Percentiles rank a stretch among this genome's conserved stretches.
Conservation (phyloP, 2,888 invertebrate species). For the Lochmaea crataegi region DNA sequence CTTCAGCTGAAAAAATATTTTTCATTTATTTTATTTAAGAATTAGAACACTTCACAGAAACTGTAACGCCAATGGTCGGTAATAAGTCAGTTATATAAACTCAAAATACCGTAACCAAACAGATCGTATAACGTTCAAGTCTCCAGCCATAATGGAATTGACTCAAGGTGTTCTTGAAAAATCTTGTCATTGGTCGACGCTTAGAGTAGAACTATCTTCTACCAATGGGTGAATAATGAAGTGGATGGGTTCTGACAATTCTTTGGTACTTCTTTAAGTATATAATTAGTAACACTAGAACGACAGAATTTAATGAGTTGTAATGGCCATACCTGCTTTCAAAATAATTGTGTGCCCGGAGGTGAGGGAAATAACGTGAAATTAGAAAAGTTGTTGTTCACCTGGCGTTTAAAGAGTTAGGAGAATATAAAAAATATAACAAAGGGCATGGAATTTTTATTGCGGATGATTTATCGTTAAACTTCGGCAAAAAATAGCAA, state of each 20-base stretch:
- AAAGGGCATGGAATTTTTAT: background rate
- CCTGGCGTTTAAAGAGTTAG: slow-evolving; percentile 10
- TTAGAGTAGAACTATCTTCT: slow-evolving; percentile 12
- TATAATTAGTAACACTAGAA: slow-evolving; percentile 33
- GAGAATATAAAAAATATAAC: background rate
- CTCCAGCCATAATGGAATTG: slow-evolving; percentile 26
- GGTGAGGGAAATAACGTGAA: slow-evolving; percentile 2
- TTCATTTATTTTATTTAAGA: background rate
- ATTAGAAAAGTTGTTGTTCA: slow-evolving; percentile 13
- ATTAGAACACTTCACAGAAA: background rate
- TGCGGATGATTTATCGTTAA: background rate
- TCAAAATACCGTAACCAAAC: slow-evolving; percentile 16
- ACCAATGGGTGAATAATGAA: slow-evolving; percentile 19
- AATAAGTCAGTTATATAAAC: background rate
- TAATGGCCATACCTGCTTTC: slow-evolving; percentile 14
- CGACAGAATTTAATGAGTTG: slow-evolving; percentile 18
- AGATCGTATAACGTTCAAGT: background rate
- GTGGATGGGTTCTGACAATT: background rate
- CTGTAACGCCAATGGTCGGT: background rate
- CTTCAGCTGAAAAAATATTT: no score
- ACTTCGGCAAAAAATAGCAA: no score
- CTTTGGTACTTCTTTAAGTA: slow-evolving; percentile 4
- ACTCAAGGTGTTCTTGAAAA: slow-evolving; percentile 28
- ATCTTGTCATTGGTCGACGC: slow-evolving; percentile 8
- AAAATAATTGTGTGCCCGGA: slow-evolving; percentile 15